Conservation (phyloP, 2,888 invertebrate genomes). For the Andrena bicolor region DNA sequence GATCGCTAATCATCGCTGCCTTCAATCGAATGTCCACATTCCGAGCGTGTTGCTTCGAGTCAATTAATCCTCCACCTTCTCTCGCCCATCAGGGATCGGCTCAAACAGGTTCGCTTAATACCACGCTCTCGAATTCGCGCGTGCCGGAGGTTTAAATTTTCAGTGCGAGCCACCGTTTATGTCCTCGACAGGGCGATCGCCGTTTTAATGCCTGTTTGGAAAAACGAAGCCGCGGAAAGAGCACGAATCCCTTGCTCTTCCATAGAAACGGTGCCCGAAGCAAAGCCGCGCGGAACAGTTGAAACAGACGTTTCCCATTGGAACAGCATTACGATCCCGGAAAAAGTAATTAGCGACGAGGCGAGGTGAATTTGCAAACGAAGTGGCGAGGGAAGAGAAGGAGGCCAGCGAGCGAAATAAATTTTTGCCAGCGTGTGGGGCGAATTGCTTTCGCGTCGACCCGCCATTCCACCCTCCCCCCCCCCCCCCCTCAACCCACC, state of each 20-base stretch:
- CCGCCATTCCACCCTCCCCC: conserved; percentile 18
- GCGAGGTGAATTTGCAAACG: background rate
- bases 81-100: background rate
- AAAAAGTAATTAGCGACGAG: background rate
- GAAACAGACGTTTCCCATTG: conserved; percentile 1
- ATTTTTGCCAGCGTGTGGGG: conserved; percentile 1
- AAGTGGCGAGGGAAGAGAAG: background rate
- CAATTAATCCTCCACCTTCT: conserved; percentile 18
- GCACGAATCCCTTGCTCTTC: background rate
- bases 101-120: conserved; percentile 24
- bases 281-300: conserved; percentile 2
- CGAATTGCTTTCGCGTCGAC: conserved; percentile 25
- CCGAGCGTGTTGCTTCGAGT: background rate
- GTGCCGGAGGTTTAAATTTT: conserved; percentile 25
- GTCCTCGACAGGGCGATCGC: background rate
- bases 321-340: background rate
- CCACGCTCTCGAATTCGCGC: conserved; percentile 15
- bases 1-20: too few relatives aligned
- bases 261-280: background rate
- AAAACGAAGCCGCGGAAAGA: background rate
- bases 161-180: conserved; percentile 3
- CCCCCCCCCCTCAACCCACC: background rate
- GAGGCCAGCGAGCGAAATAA: background rate
- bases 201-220: conserved; percentile 12
- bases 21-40: too few relatives aligned